Base-by-base conservation (phyloP, 2,888 invertebrate genomes). In the Drosophila neutralis region DNA sequence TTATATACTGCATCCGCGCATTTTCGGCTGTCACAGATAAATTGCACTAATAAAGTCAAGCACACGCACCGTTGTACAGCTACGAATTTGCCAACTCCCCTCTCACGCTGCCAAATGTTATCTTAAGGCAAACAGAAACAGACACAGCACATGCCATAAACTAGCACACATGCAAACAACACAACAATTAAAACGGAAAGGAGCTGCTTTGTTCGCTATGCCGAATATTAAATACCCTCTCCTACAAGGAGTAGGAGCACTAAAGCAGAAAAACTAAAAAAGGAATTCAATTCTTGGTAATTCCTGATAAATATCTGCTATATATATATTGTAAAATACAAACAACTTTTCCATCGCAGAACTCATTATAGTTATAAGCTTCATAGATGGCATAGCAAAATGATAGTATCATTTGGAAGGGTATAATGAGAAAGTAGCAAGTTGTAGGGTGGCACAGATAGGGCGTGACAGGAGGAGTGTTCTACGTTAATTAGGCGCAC, bases 41-140 rank as follows among this genome's bases (percentile, higher is more conserved):
- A 86, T 86, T 78, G 64, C 78, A 60, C 83, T 90, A 86, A 86
- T 86, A 80, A 90, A 86, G 87, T 86, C 76, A 76, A 87, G 67
- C 84, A 90, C 78, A 88, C 90, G 89, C 86, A 87, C 66, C 61
- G 80, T 76, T 76, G 78, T 87, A 58, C 69, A 54, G 36, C 52
- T 36, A 40, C 35, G 13, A 60, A 59, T 54, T 35, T 45, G n/a
- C 13, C 29, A 29, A 27, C 8, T 29, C 15, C 35, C 2, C 40
- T 7, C 15, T 35, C 57, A 27, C 40, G 11, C n/a, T 18, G 52
- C 67, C 54, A 73, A 67, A 74, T 87, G 83, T 89, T 89, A 86
- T 89, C 90, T 82, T 73, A 73, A 76, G 74, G 70, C 89, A 86
- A 87, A 90, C 86, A 86, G 90, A 83, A 80, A 83, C 86, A 89